Evolutionary conservation across 2,113 vertebrate genomes (phyloP), one percentile per base, ranked within the genome.

Genomic region (Mobula birostris): DNA sequence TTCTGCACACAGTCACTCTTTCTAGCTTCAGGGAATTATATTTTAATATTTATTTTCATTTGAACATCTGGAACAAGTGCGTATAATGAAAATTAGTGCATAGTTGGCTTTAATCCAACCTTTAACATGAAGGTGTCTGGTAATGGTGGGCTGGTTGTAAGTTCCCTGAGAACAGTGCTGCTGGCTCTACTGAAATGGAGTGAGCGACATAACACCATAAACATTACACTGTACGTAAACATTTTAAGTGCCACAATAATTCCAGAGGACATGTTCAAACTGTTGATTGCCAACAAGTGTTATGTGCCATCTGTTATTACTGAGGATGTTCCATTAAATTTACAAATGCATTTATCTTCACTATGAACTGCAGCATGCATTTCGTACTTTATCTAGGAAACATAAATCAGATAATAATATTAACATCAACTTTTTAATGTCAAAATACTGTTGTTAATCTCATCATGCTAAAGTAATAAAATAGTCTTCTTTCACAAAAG

Each of bases 1-100:
- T 92, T 66, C 90, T 82, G 94, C 91, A 78, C 80, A 96, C 91
- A 95, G n/a, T 95, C 96, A 95, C 94, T 94, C 96, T 92, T 88
- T 90, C 94, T 95, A 94, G 94, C 95, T 95, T 95, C 94, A 94
- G 94, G 95, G 95, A 95, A 27, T 83, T 72, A 94, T 95, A 95
- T 95, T 94, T 95, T 95, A 95, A 95, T 95, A 95, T 97, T 96
- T 96, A 95, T 96, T 95, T 96, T 96, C 94, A 66, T 95, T 94
- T 95, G 95, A 96, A 96, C 96, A 97, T 97, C 96, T 96, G 96
- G 96, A 96, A 96, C 94, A 96, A 95, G 96, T 97, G 96, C 96
- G 95, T 94, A 66, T 92, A 70, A 78, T 70, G 95, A 95, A 91
- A 70, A 85, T 7, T 95, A 95, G 95, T 94, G 95, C 8, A 96